Conservation (phyloP, 2,888 invertebrate genomes). For the Halictus quadricinctus region DNA sequence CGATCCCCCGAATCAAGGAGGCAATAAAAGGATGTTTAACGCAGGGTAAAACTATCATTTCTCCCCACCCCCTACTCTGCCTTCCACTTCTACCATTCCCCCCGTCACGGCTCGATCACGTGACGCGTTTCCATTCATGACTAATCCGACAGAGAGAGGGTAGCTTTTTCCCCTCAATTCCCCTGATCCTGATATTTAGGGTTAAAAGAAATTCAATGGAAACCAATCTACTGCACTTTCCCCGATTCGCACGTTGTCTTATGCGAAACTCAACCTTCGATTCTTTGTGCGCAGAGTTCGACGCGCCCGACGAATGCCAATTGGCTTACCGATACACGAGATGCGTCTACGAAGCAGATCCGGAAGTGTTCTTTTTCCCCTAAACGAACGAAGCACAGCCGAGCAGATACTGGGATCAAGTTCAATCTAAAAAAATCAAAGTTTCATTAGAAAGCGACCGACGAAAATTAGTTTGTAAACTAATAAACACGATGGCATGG, state of each 20-base stretch:
- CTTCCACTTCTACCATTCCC: too few relatives aligned
- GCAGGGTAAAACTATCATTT: conserved; percentile 47
- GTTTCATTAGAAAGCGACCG: too few relatives aligned
- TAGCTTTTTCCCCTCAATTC: too few relatives aligned
- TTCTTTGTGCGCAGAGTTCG: conserved; percentile 47
- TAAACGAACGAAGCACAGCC: conserved; percentile 42
- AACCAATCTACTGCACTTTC: background rate
- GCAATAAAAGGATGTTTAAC: conserved; percentile 51
- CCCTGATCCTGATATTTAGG: too few relatives aligned
- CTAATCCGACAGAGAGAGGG: too few relatives aligned
- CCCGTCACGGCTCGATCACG: too few relatives aligned
- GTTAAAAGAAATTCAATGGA: background rate
- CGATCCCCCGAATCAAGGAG: conserved; percentile 47
- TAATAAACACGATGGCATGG: background rate
- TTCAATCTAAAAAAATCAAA: background rate
- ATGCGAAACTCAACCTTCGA: background rate
- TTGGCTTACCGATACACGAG: conserved; percentile 65
- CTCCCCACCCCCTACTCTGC: too few relatives aligned
- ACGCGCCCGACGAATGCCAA: conserved; percentile 57
- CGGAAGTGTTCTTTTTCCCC: conserved; percentile 71
- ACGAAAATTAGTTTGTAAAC: background rate
- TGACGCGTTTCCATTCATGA: too few relatives aligned
- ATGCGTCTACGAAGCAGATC: conserved; percentile 66
- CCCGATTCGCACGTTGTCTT: background rate
- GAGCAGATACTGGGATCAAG: background rate